Conservation (phyloP, 2,888 invertebrate genomes). For the Aleiodes leptofemur region DNA sequence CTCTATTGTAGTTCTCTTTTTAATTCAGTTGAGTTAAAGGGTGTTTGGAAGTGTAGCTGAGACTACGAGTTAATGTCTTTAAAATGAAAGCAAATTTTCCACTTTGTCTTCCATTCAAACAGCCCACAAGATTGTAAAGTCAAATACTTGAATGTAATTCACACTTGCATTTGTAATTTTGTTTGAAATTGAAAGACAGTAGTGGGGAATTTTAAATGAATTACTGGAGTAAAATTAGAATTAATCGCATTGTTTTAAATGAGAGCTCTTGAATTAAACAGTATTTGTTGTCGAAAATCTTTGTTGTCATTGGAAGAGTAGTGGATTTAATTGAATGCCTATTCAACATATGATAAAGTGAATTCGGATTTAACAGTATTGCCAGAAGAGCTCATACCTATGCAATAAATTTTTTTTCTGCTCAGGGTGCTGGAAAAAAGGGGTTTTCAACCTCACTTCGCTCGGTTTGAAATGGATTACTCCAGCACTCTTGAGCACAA, state of each 20-base stretch:
- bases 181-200: constrained; percentile 2
- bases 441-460: no score
- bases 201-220: constrained; percentile 6
- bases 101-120: constrained; percentile 21
- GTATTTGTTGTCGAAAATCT: no score
- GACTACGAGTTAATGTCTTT: constrained; percentile 3
- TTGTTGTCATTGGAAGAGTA: not conserved
- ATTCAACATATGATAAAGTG: no score
- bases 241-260: not conserved
- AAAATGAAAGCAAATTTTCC: constrained; percentile 5
- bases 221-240: not conserved
- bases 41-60: not conserved
- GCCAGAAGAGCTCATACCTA: no score
- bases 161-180: constrained; percentile 29
- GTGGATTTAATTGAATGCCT: no score
- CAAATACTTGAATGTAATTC: constrained; percentile 28
- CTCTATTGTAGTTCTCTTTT: constrained; percentile 6
- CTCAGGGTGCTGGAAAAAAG: no score
- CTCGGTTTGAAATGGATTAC: no score
- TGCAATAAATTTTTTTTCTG: no score
- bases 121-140: constrained; percentile 1
- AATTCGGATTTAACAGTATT: no score
- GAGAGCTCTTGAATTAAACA: not conserved
- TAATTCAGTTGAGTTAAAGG: not conserved
- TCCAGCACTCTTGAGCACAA: no score